phyloP scores from a whole-genome alignment of 2,888 invertebrate species.

The Rhamnusium bicolor region DNA sequence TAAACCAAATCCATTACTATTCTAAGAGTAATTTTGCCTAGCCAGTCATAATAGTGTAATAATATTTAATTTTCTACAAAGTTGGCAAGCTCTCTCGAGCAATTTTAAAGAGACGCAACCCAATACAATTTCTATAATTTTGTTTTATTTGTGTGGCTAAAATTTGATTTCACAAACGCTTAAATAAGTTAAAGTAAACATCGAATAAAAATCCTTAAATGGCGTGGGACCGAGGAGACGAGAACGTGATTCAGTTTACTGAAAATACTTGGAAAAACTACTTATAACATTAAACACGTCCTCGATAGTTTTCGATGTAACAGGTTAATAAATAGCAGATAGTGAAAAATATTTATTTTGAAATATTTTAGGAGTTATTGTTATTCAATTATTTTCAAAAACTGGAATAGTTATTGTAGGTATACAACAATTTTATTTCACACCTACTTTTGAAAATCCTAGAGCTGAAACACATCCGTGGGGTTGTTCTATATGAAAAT shows the following conservation, averaged over 20 bases:
- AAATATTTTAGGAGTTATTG: background rate
- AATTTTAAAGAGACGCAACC: background rate
- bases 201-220: slow-evolving; percentile 1
- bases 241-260: background rate
- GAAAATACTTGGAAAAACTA: background rate
- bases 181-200: slow-evolving; percentile 3
- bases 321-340: background rate
- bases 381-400: background rate
- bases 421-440: too few relatives aligned
- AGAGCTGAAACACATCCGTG: too few relatives aligned
- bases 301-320: background rate
- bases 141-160: slow-evolving; percentile 9
- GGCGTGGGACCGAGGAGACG: background rate
- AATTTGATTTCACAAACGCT: slow-evolving; percentile 3
- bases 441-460: too few relatives aligned
- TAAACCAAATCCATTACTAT: slow-evolving; percentile 8
- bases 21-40: slow-evolving; percentile 1
- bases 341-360: background rate
- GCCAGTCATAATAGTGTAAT: background rate
- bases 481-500: too few relatives aligned
- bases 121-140: background rate
- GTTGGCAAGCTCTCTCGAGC: slow-evolving; percentile 8
- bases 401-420: too few relatives aligned
- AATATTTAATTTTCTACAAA: slow-evolving; percentile 1
- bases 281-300: background rate